Conservation (phyloP, 2,797 vertebrate genomes). For the Sus cebifrons region DNA sequence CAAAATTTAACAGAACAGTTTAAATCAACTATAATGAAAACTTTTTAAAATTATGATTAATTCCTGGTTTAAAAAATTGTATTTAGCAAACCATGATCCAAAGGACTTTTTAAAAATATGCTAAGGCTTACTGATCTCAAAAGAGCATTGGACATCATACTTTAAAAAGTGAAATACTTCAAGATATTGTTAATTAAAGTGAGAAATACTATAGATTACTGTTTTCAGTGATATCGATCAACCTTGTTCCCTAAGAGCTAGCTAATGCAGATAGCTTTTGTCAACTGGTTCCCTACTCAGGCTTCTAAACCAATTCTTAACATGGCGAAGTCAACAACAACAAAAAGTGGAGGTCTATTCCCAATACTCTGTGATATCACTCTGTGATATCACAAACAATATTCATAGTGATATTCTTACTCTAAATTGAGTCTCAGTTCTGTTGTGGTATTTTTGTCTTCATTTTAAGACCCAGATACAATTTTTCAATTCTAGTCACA, state of each 20-base stretch:
- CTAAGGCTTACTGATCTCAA: constrained; percentile 45
- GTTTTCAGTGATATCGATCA: constrained; percentile 9
- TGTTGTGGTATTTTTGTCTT: constrained; percentile 19
- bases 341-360: not conserved
- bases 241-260: not conserved
- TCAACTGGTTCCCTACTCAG: not conserved
- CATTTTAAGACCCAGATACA: not conserved
- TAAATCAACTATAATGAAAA: too few relatives aligned
- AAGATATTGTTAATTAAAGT: constrained; percentile 29
- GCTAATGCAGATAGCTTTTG: not conserved
- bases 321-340: not conserved
- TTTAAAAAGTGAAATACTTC: constrained; percentile 22
- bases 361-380: not conserved
- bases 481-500: constrained; percentile 2
- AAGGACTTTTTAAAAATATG: not conserved
- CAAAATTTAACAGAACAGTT: too few relatives aligned
- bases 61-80: not conserved
- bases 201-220: constrained; percentile 31
- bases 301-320: not conserved
- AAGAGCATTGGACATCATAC: not conserved
- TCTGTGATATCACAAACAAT: not conserved
- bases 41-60: not conserved
- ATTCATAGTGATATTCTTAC: not conserved
- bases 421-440: not conserved
- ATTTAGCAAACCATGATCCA: not conserved